These are phyloP conservation scores for Pseudorectes ferrugineus DNA, from an alignment of 2,113 vertebrate genomes.

Conservation along the genomic window DNA sequence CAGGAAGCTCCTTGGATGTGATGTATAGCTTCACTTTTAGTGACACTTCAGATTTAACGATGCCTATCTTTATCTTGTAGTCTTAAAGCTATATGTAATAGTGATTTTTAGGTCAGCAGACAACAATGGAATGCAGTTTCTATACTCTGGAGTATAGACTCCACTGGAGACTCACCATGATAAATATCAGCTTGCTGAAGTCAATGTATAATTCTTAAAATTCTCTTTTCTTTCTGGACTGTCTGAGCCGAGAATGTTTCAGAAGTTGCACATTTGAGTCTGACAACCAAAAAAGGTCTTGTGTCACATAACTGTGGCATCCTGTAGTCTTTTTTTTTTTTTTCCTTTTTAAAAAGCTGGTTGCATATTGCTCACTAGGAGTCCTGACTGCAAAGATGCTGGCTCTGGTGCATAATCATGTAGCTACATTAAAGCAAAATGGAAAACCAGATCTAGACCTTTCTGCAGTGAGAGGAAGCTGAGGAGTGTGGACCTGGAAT, in stretches of 20 bases:
- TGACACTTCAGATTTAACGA: background rate
- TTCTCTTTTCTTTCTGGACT: background rate
- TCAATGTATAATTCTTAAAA: background rate
- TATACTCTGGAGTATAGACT: background rate
- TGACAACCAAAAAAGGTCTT: slow-evolving; percentile 40
- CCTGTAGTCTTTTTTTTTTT: background rate
- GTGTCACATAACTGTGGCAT: slow-evolving; percentile 11
- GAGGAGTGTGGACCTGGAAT: background rate
- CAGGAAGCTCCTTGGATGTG: background rate
- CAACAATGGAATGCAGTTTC: background rate
- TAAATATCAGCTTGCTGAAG: background rate
- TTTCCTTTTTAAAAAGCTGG: background rate
- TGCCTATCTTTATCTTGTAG: background rate
- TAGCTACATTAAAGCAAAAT: background rate
- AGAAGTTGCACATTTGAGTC: background rate
- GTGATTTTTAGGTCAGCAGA: background rate
- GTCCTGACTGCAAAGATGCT: background rate
- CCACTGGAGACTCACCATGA: background rate
- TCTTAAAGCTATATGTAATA: background rate
- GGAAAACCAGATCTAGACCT: background rate
- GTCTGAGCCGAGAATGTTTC: background rate
- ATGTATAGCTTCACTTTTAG: background rate
- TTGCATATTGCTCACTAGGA: background rate
- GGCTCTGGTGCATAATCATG: background rate
- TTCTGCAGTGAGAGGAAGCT: background rate